A percentile compares a stretch with the other conserved stretches of the same genome.
phyloP scores from a whole-genome alignment of 2,797 vertebrate genomes.

The Muscicapa comitata region DNA sequence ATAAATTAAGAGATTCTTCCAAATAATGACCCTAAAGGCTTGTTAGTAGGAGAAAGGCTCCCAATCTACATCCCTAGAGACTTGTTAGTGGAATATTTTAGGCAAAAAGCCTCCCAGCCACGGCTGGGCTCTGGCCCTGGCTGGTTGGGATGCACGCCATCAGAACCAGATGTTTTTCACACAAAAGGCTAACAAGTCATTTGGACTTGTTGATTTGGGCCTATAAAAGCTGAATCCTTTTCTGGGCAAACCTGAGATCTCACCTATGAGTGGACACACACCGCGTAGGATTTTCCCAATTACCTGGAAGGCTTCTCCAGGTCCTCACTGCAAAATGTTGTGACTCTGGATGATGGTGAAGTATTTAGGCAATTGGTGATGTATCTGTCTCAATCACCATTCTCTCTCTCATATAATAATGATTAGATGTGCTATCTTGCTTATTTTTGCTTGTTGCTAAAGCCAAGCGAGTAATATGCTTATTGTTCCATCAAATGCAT shows the following conservation, averaged over 20 bases:
- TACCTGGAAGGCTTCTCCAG: not conserved
- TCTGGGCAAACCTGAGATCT: not conserved
- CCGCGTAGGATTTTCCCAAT: fast-evolving
- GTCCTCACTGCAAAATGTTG: not conserved
- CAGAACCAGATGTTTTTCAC: too few species aligned
- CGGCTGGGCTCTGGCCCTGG: too few species aligned
- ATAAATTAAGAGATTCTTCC: not conserved
- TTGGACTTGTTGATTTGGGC: not conserved
- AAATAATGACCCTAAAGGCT: not conserved
- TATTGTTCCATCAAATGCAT: not conserved
- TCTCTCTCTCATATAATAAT: not conserved
- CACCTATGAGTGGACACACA: not conserved
- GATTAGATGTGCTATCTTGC: not conserved
- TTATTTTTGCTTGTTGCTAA: not conserved
- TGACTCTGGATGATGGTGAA: not conserved
- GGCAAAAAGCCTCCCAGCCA: too few species aligned
- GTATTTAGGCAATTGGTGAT: not conserved
- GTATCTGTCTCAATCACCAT: not conserved
- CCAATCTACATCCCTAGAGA: too few species aligned
- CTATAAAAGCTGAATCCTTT: not conserved
- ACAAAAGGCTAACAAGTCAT: too few species aligned
- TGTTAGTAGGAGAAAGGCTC: not conserved
- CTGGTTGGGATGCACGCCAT: too few species aligned
- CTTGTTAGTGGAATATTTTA: too few species aligned
- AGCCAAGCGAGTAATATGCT: not conserved